phyloP scores from a whole-genome alignment of 2,888 invertebrate genomes.

The Unio pictorum region DNA sequence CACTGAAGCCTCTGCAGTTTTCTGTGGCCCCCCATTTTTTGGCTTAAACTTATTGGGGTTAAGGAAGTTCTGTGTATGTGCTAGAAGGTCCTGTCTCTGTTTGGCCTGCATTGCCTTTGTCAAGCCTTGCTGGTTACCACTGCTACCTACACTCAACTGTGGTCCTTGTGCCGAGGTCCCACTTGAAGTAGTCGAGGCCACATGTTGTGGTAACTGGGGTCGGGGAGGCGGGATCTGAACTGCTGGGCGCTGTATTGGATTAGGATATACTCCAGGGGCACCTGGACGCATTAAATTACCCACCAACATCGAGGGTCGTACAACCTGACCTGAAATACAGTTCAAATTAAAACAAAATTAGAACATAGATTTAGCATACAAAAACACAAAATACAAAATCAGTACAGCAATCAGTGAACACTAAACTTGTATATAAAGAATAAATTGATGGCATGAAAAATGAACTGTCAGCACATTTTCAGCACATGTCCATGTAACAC shows the following conservation, averaged over 20 bases:
- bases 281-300: conserved; percentile 47
- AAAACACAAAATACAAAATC: background rate
- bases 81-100: conserved; percentile 63
- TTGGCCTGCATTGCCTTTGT: conserved; percentile 37
- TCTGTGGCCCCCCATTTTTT: no score
- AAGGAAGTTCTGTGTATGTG: conserved; percentile 65
- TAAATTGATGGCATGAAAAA: no score
- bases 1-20: no score
- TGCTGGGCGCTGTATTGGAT: conserved; percentile 60
- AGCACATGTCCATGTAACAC: no score
- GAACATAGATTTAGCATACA: background rate
- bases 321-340: conserved; percentile 34
- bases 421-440: no score
- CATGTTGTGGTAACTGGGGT: background rate
- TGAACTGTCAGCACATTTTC: no score
- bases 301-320: conserved; percentile 58
- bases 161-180: no score
- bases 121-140: conserved; percentile 1
- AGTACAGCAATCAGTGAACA: background rate
- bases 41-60: conserved; percentile 46
- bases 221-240: conserved; percentile 25
- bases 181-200: no score
- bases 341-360: background rate
- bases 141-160: background rate
- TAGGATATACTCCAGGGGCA: conserved; percentile 52